Evolutionary conservation across 2,113 vertebrate species (phyloP).

Genomic region (Polypterus bichir): DNA sequence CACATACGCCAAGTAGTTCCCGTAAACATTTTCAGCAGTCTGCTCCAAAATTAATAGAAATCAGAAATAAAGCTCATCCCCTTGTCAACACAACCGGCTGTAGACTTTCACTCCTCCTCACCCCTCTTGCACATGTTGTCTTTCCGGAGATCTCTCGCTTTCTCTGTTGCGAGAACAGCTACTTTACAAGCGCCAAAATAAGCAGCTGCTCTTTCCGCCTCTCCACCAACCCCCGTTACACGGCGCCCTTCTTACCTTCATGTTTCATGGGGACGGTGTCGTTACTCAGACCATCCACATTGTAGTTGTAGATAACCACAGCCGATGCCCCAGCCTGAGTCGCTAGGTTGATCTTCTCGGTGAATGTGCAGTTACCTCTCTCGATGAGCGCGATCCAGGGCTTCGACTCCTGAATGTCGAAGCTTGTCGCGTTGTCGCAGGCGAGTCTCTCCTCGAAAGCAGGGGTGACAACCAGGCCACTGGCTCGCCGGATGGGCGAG

Average conservation of each 20-base stretch:
- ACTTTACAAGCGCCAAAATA: too few relatives aligned
- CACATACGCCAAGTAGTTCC: too few relatives aligned
- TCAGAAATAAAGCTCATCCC: too few relatives aligned
- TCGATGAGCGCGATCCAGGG: slow-evolving; percentile 76
- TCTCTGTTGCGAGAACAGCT: too few relatives aligned
- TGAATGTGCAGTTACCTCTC: slow-evolving; percentile 72
- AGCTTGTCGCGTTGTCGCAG: slow-evolving; percentile 36
- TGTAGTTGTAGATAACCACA: slow-evolving; percentile 66
- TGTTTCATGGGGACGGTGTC: slow-evolving; percentile 49
- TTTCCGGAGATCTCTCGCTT: too few relatives aligned
- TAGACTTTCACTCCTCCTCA: too few relatives aligned
- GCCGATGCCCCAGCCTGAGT: slow-evolving; percentile 46
- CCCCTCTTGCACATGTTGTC: too few relatives aligned
- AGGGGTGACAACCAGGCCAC: slow-evolving; percentile 41
- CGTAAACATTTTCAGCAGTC: too few relatives aligned
- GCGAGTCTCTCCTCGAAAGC: slow-evolving; percentile 28
- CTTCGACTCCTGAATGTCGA: slow-evolving; percentile 6
- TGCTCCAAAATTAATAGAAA: too few relatives aligned
- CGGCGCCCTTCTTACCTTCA: slow-evolving; percentile 38
- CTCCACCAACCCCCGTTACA: too few relatives aligned
- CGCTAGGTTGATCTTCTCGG: slow-evolving; percentile 62
- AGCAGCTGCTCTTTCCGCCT: too few relatives aligned
- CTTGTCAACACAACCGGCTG: too few relatives aligned
- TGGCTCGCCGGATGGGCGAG: slow-evolving; percentile 31
- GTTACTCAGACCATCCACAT: slow-evolving; percentile 38